A percentile compares a stretch with the other conserved stretches of the same genome.
These are phyloP conservation scores for Pycnonotus jocosus DNA, from an alignment of 2,113 vertebrate genomes.

Conservation along the genomic window DNA sequence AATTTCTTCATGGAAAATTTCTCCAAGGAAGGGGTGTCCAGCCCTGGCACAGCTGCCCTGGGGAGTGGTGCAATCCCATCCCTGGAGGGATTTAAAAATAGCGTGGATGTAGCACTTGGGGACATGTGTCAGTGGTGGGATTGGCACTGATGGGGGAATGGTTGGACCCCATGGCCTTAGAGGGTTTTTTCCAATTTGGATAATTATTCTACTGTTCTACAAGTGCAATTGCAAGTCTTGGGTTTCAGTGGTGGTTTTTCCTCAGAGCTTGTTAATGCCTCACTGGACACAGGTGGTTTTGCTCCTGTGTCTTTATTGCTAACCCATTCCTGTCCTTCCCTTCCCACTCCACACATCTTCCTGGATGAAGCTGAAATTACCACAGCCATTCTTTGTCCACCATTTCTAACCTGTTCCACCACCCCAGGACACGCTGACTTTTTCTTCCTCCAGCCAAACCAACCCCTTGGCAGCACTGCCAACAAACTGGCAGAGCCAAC, in stretches of 20 bases:
- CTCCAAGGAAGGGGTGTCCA: background rate
- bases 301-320: background rate
- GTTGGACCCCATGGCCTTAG: background rate
- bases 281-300: background rate
- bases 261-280: background rate
- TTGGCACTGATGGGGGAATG: background rate
- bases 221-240: background rate
- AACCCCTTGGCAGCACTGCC: background rate
- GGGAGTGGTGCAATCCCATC: background rate
- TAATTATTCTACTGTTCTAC: background rate
- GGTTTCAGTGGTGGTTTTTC: background rate
- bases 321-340: background rate
- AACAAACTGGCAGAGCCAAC: background rate
- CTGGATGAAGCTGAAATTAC: background rate
- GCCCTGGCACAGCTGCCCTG: background rate
- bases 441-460: background rate
- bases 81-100: background rate
- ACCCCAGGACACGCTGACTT: fast-evolving
- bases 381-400: background rate
- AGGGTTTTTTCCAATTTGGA: background rate
- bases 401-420: background rate
- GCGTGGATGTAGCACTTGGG: background rate
- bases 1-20: background rate
- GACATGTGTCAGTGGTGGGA: background rate
- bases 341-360: background rate